Conservation (phyloP, 2,797 vertebrate species). For the Staurois parvus region DNA sequence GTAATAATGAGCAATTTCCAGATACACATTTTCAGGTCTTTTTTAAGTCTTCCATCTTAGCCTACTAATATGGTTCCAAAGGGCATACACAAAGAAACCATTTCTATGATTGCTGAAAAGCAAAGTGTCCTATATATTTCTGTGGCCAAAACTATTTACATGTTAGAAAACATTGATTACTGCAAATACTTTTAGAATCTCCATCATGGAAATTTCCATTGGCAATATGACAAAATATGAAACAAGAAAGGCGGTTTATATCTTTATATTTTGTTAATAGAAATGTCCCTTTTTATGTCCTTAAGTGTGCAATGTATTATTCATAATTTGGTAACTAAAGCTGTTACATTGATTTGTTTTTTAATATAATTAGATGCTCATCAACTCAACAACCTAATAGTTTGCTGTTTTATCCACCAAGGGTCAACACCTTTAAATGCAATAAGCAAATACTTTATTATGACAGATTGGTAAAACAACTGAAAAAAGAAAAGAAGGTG, state of each 20-base stretch:
- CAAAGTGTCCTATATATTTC: neutral
- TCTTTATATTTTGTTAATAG: neutral
- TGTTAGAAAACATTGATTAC: neutral
- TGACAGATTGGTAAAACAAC: too few species aligned
- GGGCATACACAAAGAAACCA: neutral
- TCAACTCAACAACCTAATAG: neutral
- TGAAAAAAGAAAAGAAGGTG: too few species aligned
- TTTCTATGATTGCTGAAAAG: neutral
- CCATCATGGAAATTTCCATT: neutral
- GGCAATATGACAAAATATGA: neutral
- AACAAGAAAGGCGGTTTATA: neutral
- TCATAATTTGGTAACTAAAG: neutral
- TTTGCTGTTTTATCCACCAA: neutral
- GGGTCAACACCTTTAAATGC: neutral
- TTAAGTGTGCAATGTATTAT: neutral
- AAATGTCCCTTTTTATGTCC: neutral
- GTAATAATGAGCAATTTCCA: neutral
- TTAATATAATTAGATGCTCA: neutral
- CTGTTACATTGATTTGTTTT: neutral
- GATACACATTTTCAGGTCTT: neutral
- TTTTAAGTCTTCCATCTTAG: neutral
- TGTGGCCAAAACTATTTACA: neutral
- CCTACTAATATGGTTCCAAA: neutral
- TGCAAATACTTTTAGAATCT: neutral
- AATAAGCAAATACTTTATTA: too few species aligned